Percentiles rank a stretch among this genome's conserved stretches.
Evolutionary conservation across 2,113 vertebrate genomes (phyloP).

Genomic region (Ptyas mucosa): DNA sequence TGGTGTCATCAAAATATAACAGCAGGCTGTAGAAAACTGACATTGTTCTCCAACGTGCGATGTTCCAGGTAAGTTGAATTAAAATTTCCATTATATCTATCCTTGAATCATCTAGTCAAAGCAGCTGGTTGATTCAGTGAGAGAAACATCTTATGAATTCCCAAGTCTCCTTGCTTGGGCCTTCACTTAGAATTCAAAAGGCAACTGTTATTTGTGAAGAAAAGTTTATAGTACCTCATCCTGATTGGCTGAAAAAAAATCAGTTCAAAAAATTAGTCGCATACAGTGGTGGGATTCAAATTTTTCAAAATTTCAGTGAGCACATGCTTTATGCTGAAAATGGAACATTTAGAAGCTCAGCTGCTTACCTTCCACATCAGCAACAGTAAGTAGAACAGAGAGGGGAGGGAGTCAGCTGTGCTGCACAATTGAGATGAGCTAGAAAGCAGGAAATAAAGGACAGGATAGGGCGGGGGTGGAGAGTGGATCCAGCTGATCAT

Average conservation of each 20-base stretch:
- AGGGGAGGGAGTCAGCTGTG: too few relatives aligned
- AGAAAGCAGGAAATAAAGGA: too few relatives aligned
- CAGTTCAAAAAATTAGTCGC: background rate
- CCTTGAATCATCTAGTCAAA: background rate
- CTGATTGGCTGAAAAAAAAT: background rate
- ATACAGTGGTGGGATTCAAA: too few relatives aligned
- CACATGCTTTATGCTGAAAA: too few relatives aligned
- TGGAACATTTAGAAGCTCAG: too few relatives aligned
- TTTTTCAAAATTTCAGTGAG: too few relatives aligned
- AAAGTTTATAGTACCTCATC: background rate
- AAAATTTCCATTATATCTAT: background rate
- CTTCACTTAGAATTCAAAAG: background rate
- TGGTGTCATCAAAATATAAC: background rate
- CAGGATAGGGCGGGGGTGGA: too few relatives aligned
- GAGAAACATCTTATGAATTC: background rate
- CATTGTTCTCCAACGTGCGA: background rate
- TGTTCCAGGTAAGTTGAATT: background rate
- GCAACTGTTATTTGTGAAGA: background rate
- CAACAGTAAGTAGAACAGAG: too few relatives aligned
- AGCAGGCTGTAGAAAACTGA: background rate
- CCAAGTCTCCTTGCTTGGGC: background rate
- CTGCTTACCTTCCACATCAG: too few relatives aligned
- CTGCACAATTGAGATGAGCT: too few relatives aligned
- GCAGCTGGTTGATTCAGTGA: background rate
- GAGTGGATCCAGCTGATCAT: too few relatives aligned